Conservation (phyloP, 2,113 vertebrate species). For the Actinemys pallida region DNA sequence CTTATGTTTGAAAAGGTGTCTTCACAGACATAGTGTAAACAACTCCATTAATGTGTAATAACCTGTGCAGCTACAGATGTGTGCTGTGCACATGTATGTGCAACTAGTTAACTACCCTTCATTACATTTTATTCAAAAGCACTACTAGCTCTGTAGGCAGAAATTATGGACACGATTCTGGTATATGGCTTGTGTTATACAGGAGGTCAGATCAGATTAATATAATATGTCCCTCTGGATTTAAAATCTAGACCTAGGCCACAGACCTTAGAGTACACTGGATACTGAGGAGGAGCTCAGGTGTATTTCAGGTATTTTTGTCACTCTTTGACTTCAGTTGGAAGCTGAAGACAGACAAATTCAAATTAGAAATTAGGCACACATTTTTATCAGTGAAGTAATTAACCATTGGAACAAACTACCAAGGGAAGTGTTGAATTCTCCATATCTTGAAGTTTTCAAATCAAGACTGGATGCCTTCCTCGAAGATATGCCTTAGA, state of each 20-base stretch:
- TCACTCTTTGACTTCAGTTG: not conserved
- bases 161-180: not conserved
- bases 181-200: not conserved
- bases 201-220: not conserved
- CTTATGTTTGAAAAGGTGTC: not conserved
- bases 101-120: not conserved
- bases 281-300: not conserved
- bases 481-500: not conserved
- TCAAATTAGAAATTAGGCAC: not conserved
- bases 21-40: not conserved
- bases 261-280: not conserved
- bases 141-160: not conserved
- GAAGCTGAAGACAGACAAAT: not conserved
- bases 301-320: not conserved
- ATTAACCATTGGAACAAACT: not conserved
- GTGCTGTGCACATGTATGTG: not conserved
- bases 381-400: not conserved
- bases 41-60: not conserved
- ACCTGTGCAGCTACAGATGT: not conserved
- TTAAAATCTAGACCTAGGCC: not conserved
- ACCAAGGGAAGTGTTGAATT: not conserved
- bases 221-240: accelerated
- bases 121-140: not conserved
- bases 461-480: not conserved
- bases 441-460: not conserved